phyloP scores from a whole-genome alignment of 2,113 vertebrate genomes.

The Ctenodactylus gundi region DNA sequence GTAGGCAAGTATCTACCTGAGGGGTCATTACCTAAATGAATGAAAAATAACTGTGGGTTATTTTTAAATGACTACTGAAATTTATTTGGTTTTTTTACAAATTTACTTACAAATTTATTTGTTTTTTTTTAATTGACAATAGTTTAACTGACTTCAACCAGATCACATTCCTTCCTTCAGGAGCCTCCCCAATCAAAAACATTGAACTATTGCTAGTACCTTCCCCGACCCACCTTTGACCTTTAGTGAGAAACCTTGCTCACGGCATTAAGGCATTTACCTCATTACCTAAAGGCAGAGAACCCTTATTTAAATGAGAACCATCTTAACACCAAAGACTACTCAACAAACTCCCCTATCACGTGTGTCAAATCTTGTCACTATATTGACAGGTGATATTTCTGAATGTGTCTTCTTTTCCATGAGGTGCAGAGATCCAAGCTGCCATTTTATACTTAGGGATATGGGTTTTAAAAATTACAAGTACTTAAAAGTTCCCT shows the following conservation, averaged over 20 bases:
- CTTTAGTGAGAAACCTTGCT: not conserved
- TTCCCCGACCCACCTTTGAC: not conserved
- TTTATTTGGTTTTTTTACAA: no score
- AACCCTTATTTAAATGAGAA: not conserved
- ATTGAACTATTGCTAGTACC: not conserved
- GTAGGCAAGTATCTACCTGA: not conserved
- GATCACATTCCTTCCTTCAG: not conserved
- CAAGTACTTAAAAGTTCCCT: not conserved
- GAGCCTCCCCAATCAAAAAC: not conserved
- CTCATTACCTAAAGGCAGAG: not conserved
- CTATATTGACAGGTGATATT: not conserved
- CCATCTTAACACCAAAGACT: not conserved
- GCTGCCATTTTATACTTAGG: not conserved
- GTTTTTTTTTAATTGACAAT: slow-evolving; percentile 24
- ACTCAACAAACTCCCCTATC: not conserved
- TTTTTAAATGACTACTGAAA: slow-evolving; percentile 1
- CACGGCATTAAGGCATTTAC: not conserved
- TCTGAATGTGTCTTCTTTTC: not conserved
- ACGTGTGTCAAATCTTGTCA: not conserved
- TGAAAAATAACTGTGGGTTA: not conserved
- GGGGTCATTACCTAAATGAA: not conserved
- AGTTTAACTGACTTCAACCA: not conserved
- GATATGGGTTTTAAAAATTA: not conserved
- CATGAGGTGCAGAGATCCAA: not conserved
- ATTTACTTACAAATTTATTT: not conserved